These are phyloP conservation scores for Taenioides sp. DNA, from an alignment of 2,797 vertebrate species.

Conservation along the genomic window DNA sequence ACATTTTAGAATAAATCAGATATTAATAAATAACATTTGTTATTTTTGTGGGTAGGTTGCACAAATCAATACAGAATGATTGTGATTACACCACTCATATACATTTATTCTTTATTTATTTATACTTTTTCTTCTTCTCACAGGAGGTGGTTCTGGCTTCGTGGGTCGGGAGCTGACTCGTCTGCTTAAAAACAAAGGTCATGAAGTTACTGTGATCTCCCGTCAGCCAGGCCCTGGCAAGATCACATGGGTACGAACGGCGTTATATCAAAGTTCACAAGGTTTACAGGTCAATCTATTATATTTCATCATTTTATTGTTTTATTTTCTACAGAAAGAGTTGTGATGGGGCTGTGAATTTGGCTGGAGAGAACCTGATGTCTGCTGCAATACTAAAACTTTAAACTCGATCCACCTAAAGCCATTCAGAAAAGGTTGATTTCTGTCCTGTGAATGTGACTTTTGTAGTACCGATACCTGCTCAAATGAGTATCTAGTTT, in stretches of 20 bases:
- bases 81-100: not conserved
- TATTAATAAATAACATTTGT: too few relatives aligned
- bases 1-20: too few relatives aligned
- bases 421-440: too few relatives aligned
- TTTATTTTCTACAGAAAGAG: constrained; percentile 75
- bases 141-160: constrained; percentile 88
- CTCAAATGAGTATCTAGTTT: too few relatives aligned
- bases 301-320: not conserved
- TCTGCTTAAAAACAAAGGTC: constrained; percentile 81
- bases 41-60: too few relatives aligned
- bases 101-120: not conserved
- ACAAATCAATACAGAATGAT: too few relatives aligned
- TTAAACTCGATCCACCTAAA: too few relatives aligned
- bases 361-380: constrained; percentile 89
- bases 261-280: constrained; percentile 4
- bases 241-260: constrained; percentile 84
- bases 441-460: too few relatives aligned
- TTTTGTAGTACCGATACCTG: too few relatives aligned
- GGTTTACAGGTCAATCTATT: not conserved
- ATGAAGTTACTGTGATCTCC: constrained; percentile 86
- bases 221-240: constrained; percentile 78
- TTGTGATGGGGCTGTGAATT: constrained; percentile 88
- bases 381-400: too few relatives aligned
- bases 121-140: not conserved
- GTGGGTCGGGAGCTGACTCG: constrained; percentile 84